Conservation (phyloP, 2,113 vertebrate genomes). For the Rutilus rutilus region DNA sequence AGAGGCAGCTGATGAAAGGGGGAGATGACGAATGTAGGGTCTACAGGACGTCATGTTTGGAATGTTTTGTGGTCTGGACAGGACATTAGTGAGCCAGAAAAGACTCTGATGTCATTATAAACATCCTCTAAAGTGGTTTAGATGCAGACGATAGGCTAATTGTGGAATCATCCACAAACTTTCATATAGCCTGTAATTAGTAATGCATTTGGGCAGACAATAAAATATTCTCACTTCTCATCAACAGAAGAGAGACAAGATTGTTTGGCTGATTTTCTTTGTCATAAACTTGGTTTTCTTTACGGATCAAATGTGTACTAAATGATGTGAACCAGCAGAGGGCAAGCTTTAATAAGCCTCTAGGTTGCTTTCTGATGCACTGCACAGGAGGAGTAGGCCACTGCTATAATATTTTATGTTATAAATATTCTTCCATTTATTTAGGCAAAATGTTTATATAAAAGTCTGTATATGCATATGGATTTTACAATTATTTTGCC, state of each 20-base stretch:
- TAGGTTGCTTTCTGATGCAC: neutral
- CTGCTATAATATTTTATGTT: neutral
- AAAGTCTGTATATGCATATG: too few relatives aligned
- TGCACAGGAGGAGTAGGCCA: neutral
- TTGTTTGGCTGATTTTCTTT: neutral
- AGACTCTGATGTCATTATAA: neutral
- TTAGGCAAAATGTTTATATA: too few relatives aligned
- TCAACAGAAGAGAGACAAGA: neutral
- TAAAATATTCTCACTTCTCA: neutral
- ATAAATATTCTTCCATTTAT: too few relatives aligned
- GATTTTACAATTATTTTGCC: too few relatives aligned
- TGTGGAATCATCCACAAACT: neutral
- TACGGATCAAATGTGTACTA: conserved; percentile 29
- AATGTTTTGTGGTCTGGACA: conserved; percentile 13
- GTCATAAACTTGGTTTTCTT: neutral
- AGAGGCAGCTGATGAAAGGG: neutral
- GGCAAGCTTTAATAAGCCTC: conserved; percentile 44
- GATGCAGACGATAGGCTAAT: neutral
- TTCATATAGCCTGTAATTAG: neutral
- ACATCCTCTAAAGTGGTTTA: neutral
- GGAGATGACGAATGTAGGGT: neutral
- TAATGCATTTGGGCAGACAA: neutral
- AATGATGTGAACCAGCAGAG: conserved; percentile 57
- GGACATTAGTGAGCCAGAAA: neutral
- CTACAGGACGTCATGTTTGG: neutral